These are phyloP conservation scores for Ovibos moschatus DNA, from an alignment of 2,113 vertebrate species.

Conservation along the genomic window DNA sequence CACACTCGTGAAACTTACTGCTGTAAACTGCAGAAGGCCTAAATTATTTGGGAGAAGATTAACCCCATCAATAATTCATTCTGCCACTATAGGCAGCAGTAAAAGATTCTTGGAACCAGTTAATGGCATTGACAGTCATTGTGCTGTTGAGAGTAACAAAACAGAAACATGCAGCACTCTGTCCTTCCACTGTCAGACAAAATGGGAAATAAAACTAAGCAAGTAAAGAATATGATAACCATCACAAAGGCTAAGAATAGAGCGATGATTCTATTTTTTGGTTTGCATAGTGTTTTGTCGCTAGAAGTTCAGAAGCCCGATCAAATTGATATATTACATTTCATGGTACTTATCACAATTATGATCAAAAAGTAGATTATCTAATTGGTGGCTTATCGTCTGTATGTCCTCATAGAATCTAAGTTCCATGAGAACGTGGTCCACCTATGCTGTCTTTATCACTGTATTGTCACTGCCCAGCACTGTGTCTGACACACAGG, in stretches of 20 bases:
- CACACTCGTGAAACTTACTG: conserved; percentile 46
- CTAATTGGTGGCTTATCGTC: not conserved
- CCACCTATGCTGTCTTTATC: not conserved
- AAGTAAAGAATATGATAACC: not conserved
- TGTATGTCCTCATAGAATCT: not conserved
- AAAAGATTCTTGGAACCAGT: conserved; percentile 43
- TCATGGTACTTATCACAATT: not conserved
- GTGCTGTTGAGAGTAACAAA: conserved; percentile 25
- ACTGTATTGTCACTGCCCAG: not conserved
- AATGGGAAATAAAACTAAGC: conserved; percentile 24
- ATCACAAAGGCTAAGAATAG: not conserved
- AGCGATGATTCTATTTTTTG: not conserved
- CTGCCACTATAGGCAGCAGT: conserved; percentile 28
- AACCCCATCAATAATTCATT: conserved; percentile 64
- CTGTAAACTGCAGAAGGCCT: conserved; percentile 50
- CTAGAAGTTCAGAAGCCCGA: not conserved
- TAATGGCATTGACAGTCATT: conserved; percentile 3
- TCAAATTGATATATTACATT: not conserved
- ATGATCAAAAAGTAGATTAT: not conserved
- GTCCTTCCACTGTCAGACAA: conserved; percentile 5
- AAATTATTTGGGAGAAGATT: conserved; percentile 72
- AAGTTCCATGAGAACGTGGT: not conserved
- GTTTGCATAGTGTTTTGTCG: not conserved
- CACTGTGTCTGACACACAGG: not conserved
- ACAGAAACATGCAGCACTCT: not conserved